Base-by-base conservation (phyloP, 2,113 vertebrate genomes). In the Rhombomys opimus region DNA sequence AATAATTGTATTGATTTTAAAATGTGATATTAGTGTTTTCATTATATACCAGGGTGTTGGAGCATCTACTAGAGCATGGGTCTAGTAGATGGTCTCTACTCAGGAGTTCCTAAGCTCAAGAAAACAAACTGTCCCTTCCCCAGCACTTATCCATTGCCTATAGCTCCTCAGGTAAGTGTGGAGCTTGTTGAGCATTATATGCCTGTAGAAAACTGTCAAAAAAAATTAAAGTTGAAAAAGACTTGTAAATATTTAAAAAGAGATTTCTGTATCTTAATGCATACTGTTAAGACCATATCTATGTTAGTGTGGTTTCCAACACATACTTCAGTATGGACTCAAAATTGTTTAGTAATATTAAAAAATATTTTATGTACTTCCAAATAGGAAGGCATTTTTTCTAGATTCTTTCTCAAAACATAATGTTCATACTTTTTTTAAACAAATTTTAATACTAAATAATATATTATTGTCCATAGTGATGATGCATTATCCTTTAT, bases 1-100 rank as follows among this genome's bases (percentile, higher is more conserved):
- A 90, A 30, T 92, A 95, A 82, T 23, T 3, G 75, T 17, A 91
- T 32, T 87, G 25, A 96, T 73, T 86, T 12, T 22, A 95, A 94
- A 67, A 63, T 18, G 17, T 67, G 30, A 67, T 32, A 86, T 67
- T 50, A 38, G 27, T 50, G 30, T 22, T 67, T 8, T 9, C 27
- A 32, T 9, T 50, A 67, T 50, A 17, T 32, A 20, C 15, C 7
- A 32, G 4, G 7, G 9, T 86, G 41, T 67, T 67, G 41, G 27
- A 15, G 17, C 27, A 68, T 68, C 17, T 68, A 13, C 27, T 50
- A 30, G 10, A 35, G 9, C 41, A 50, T 8, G 46, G 46, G 46
- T 46, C 46, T 46, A 46, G 46, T 46, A 61, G 41, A 12, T 22
- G 50, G 30, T 3, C 27, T 50, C 50, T 46, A 46, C 46, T 35